These are phyloP conservation scores for Latrodectus geometricus DNA, from an alignment of 1,140 invertebrate species.

Conservation along the genomic window DNA sequence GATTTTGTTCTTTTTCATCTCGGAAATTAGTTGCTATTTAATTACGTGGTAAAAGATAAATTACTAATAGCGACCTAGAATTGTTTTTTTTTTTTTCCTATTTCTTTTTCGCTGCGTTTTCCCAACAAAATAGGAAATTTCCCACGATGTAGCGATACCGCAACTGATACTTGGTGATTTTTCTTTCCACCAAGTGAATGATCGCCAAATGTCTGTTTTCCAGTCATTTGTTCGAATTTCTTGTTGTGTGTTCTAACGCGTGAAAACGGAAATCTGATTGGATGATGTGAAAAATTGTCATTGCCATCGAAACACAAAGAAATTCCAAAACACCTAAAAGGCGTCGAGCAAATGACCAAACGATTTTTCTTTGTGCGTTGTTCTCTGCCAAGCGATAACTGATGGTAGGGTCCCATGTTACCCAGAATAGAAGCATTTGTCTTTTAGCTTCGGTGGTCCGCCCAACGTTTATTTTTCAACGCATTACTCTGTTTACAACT, in stretches of 20 bases:
- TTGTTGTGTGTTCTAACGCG: not conserved
- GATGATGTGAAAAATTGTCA: conserved; percentile 5
- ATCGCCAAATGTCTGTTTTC: no score
- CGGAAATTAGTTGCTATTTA: no score
- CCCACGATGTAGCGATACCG: no score
- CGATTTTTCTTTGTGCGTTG: conserved; percentile 53
- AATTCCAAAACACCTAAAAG: conserved; percentile 47
- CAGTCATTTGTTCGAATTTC: no score
- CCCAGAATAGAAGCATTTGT: conserved; percentile 56
- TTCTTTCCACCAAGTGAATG: no score
- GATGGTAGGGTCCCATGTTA: conserved; percentile 51
- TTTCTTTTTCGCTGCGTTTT: no score
- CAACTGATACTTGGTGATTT: no score
- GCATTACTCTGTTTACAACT: conserved; percentile 41
- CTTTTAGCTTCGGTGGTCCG: conserved; percentile 12
- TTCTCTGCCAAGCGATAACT: conserved; percentile 50
- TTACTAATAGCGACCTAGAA: no score
- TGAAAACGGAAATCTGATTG: not conserved
- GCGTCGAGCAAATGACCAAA: conserved; percentile 51
- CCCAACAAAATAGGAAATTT: no score
- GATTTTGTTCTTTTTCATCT: no score
- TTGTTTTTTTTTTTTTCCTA: no score
- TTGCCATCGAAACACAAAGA: conserved; percentile 19
- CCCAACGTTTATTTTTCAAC: conserved; percentile 50
- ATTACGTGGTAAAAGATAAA: no score